Evolutionary conservation across 1,140 invertebrate genomes (phyloP).

Genomic region (Polypedilum pembai): DNA sequence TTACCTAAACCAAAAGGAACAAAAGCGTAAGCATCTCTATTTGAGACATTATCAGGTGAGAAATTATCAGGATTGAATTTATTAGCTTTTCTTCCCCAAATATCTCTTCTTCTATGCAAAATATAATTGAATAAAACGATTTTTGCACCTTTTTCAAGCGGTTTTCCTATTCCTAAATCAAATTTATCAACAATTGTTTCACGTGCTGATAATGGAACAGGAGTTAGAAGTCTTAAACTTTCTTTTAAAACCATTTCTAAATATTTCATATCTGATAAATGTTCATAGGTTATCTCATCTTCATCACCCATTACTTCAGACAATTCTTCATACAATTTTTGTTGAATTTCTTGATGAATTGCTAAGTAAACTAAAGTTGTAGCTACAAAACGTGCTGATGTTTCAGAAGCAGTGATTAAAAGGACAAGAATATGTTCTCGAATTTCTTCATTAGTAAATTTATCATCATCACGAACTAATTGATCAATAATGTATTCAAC

Average conservation of each 20-base stretch:
- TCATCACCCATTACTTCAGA: background rate
- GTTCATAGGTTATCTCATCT: background rate
- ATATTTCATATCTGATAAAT: background rate
- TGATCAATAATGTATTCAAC: background rate
- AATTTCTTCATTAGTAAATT: background rate
- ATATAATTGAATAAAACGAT: background rate
- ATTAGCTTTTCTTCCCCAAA: background rate
- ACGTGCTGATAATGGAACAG: background rate
- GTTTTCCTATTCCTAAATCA: background rate
- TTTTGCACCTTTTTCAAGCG: background rate
- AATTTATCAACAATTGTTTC: background rate
- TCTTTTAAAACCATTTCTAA: slow-evolving; percentile 21
- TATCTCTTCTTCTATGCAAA: background rate
- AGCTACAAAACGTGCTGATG: background rate
- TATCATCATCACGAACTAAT: background rate
- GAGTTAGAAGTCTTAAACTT: background rate
- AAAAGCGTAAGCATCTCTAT: slow-evolving; percentile 1
- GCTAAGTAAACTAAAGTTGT: background rate
- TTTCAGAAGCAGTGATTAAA: slow-evolving; percentile 1
- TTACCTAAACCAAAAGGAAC: background rate
- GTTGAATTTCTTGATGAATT: background rate
- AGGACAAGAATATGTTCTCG: background rate
- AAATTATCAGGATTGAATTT: slow-evolving; percentile 1
- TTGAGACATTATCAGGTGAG: background rate
- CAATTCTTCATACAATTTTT: background rate